Evolutionary conservation across 2,888 invertebrate genomes (phyloP).

Genomic region (Platycheirus albimanus): DNA sequence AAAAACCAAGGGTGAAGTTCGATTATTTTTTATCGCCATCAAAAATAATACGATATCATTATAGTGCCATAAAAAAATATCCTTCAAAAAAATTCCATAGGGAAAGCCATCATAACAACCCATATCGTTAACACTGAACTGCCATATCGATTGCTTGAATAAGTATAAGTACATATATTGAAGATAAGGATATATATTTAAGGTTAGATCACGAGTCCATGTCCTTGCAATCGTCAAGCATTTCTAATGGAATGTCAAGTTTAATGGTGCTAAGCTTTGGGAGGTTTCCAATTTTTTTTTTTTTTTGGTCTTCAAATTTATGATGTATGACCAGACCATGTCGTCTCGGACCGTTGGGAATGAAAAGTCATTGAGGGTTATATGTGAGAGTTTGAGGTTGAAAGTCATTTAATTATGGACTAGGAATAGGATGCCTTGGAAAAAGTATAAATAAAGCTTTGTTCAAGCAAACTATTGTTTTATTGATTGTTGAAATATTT

Average conservation of each 20-base stretch:
- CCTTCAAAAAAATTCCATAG: conserved; percentile 51
- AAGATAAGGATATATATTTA: conserved; percentile 17
- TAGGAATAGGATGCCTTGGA: too few species aligned
- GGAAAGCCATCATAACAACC: conserved; percentile 67
- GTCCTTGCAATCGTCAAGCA: conserved; percentile 50
- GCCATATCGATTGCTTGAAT: conserved; percentile 50
- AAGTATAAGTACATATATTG: conserved; percentile 25
- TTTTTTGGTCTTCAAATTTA: conserved; percentile 40
- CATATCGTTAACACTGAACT: conserved; percentile 70
- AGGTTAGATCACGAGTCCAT: background rate
- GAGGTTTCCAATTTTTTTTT: conserved; percentile 39
- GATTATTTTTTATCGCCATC: conserved; percentile 73
- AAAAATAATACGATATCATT: conserved; percentile 72
- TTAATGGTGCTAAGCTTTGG: conserved; percentile 69
- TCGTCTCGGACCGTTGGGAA: conserved; percentile 44
- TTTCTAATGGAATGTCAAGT: conserved; percentile 73
- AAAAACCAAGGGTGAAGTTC: conserved; percentile 64
- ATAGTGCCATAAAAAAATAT: conserved; percentile 71
- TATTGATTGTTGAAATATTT: too few species aligned
- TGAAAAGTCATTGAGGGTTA: conserved; percentile 25
- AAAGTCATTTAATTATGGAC: too few species aligned
- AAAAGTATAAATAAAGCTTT: too few species aligned
- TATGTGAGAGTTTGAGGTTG: background rate
- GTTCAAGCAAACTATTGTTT: too few species aligned
- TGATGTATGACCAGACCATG: conserved; percentile 73